Conservation (phyloP, 2,797 vertebrate genomes). For the Diglossa cyanea region DNA sequence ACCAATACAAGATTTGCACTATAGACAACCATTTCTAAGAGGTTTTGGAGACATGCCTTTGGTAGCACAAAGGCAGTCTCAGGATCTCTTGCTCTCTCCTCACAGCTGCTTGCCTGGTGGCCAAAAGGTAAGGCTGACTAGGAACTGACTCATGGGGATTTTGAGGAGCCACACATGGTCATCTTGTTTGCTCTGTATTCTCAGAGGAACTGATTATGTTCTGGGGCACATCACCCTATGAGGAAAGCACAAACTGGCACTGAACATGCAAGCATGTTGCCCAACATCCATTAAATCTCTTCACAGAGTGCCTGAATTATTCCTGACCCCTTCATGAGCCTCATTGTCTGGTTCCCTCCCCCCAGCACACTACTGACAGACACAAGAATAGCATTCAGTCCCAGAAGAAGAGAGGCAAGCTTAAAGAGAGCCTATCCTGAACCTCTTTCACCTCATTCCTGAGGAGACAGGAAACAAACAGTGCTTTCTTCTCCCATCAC, state of each 20-base stretch:
- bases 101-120: not conserved
- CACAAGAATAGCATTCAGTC: not conserved
- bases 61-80: not conserved
- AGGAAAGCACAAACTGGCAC: not conserved
- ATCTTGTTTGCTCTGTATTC: not conserved
- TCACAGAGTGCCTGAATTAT: not conserved
- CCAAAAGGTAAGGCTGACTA: not conserved
- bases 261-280: not conserved
- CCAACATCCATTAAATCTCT: not conserved
- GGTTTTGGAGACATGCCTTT: not conserved
- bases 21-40: not conserved
- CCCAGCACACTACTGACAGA: not conserved
- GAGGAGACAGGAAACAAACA: not conserved
- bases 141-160: not conserved
- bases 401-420: not conserved
- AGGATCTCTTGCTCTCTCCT: not conserved
- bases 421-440: not conserved
- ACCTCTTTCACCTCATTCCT: not conserved
- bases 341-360: not conserved
- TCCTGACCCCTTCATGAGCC: not conserved
- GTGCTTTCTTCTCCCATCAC: not conserved
- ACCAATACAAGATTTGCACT: not conserved
- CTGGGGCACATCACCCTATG: not conserved
- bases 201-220: not conserved
- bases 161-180: not conserved